Base-by-base conservation (phyloP, 2,113 vertebrate species). In the Chiloscyllium plagiosum region DNA sequence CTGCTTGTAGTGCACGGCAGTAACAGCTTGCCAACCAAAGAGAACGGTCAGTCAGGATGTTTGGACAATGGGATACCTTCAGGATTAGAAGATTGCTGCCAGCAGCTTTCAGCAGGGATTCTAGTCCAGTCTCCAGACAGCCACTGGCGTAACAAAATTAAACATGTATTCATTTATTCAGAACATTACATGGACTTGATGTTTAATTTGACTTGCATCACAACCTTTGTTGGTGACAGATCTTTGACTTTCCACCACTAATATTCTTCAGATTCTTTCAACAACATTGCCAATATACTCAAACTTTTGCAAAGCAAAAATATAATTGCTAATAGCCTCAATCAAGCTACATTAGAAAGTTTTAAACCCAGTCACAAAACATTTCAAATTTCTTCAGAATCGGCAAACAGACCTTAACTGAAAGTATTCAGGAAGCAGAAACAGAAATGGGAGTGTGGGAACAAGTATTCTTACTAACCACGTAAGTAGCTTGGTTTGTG, bases 21-120 rank as follows among this genome's bases (percentile, higher is more conserved):
- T 99, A 99, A 98, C 99, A 99, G 98, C 99, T 99, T 96, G 99
- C 99, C 98, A 99, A 97, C 99, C 99, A 99, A 96, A 99, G 98
- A 0, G 99, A 99, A 96, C 99, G 99, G 96, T 99, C 99, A 0
- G 99, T 99, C 97, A 99, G 98, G 97, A 99, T 98, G 97, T 99
- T 99, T 96, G 99, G 99, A 97, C 99, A 99, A 97, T 99, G 99
- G 0, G 99, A 99, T 97, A 99, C 98, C 96, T 99, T 99, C 95
- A 99, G 97, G 96, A 99, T 99, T 96, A 99, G 98, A 96, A 99
- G 97, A 97, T 99, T 99, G 83, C 98, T 98, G 96, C 99, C 99
- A 0, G 99, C 98, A 0, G 99, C 99, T 97, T 99, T 99, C 96
- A 99, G 96, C 97, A 99, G 96, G 4, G 99, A 98, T 97, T 99